A percentile compares a stretch with the other conserved stretches of the same genome.
phyloP scores from a whole-genome alignment of 2,888 invertebrate species.

The Cheilosia pagana region DNA sequence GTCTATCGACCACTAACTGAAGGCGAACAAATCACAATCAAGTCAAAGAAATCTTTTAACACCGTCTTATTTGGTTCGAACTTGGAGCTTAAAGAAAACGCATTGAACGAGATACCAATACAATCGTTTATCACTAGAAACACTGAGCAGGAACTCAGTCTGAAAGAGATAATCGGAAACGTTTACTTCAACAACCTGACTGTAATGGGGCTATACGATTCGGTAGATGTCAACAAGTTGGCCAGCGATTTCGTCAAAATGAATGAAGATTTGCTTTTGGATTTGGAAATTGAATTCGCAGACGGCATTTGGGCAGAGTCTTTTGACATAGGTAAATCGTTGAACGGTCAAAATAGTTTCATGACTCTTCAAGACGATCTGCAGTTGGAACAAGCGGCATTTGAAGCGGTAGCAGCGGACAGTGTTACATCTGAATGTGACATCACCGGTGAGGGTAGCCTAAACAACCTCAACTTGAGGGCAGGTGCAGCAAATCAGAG shows the following conservation, averaged over 20 bases:
- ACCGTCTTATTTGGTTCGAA: constrained; percentile 82
- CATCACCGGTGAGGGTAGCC: constrained; percentile 79
- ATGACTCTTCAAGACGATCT: constrained; percentile 78
- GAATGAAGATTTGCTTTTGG: constrained; percentile 81
- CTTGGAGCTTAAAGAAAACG: constrained; percentile 82
- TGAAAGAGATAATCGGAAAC: constrained; percentile 82
- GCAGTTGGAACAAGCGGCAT: constrained; percentile 78
- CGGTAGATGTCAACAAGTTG: constrained; percentile 83
- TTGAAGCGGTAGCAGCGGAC: constrained; percentile 79
- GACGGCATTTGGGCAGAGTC: constrained; percentile 76
- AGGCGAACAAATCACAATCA: constrained; percentile 81
- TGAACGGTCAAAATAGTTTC: constrained; percentile 82
- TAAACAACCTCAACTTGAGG: constrained; percentile 81
- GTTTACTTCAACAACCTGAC: constrained; percentile 84
- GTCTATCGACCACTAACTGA: constrained; percentile 82
- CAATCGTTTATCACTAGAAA: constrained; percentile 84
- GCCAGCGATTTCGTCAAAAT: constrained; percentile 82
- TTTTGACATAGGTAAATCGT: constrained; percentile 79
- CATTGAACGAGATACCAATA: constrained; percentile 83
- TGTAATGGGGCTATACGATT: constrained; percentile 82
- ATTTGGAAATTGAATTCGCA: constrained; percentile 82
- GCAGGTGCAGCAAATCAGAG: constrained; percentile 79
- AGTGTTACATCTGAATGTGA: constrained; percentile 80
- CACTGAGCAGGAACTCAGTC: constrained; percentile 83
- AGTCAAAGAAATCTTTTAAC: constrained; percentile 84